Base-by-base conservation (phyloP, 1,140 invertebrate genomes). In the Drosophila insularis region DNA sequence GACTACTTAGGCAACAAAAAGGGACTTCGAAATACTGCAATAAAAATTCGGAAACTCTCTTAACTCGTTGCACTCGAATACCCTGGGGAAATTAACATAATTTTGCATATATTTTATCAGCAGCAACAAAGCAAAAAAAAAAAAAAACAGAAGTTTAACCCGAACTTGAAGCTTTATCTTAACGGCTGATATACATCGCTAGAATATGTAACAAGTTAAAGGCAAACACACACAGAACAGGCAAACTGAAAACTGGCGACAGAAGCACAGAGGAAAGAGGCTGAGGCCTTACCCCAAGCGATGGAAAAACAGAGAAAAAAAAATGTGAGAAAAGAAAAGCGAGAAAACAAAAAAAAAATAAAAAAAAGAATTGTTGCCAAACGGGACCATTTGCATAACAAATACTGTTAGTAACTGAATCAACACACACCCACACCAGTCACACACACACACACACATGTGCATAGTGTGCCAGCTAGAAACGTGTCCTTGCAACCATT, bases 151-250 rank as follows among this genome's bases (percentile, higher is more conserved):
- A 81, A 63, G 74, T 79, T 76, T 58, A 60, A 66, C 35, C 35
- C 35, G 78, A 82, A 68, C 65, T 66, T 63, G 75, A 60, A 40
- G 71, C 68, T 65, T 81, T 74, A 87, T 89, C 80, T 80, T 75
- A 82, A 77, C 76, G 70, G 67, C 72, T 76, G 82, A 87, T 87
- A 82, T 68, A 76, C 76, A 86, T 87, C 76, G 82, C 69, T 62
- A 71, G 84, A 89, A 87, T 89, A 89, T 89, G 80, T 82, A 87
- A 89, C 82, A 89, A 89, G 81, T 81, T 86, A 85, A 86, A 78
- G 81, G 67, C 78, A 78, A 85, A 71, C 72, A 58, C 31, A 32
- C 27, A 73, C 27, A 27, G 27, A 27, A 70, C 71, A 46, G 46
- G 66, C 43, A 63, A 23, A 68, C 31, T 7, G 40, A 23, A 37